These are phyloP conservation scores for Tenthredo amoena DNA, from an alignment of 2,888 invertebrate species.

Conservation along the genomic window DNA sequence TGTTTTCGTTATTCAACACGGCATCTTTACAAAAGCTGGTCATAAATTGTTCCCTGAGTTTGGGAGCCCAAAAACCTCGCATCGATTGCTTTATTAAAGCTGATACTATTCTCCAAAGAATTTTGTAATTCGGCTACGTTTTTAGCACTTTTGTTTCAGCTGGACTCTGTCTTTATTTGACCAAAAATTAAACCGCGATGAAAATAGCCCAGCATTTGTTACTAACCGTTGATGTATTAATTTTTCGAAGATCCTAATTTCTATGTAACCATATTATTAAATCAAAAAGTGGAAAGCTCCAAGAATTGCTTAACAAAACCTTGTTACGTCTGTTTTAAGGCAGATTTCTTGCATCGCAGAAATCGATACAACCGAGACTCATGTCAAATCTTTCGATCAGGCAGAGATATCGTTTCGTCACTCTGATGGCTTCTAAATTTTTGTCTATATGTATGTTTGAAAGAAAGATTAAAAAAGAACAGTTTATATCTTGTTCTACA, in stretches of 20 bases:
- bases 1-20: slow-evolving; percentile 24
- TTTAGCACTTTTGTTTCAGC: background rate
- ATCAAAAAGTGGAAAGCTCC: background rate
- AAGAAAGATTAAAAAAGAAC: background rate
- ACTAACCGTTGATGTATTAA: background rate
- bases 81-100: background rate
- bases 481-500: background rate
- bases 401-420: background rate
- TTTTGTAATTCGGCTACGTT: background rate
- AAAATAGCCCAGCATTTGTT: background rate
- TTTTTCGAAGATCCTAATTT: background rate
- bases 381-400: background rate
- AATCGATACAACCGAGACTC: too few relatives aligned
- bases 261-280: background rate
- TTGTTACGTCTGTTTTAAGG: background rate
- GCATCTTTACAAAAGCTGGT: background rate
- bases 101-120: background rate
- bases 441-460: background rate
- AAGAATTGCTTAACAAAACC: background rate
- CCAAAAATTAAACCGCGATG: background rate
- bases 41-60: background rate
- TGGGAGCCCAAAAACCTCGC: background rate
- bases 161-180: background rate
- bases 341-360: background rate
- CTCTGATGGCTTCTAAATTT: background rate